These are phyloP conservation scores for Ophiodon elongatus DNA, from an alignment of 2,113 vertebrate genomes.

Conservation along the genomic window DNA sequence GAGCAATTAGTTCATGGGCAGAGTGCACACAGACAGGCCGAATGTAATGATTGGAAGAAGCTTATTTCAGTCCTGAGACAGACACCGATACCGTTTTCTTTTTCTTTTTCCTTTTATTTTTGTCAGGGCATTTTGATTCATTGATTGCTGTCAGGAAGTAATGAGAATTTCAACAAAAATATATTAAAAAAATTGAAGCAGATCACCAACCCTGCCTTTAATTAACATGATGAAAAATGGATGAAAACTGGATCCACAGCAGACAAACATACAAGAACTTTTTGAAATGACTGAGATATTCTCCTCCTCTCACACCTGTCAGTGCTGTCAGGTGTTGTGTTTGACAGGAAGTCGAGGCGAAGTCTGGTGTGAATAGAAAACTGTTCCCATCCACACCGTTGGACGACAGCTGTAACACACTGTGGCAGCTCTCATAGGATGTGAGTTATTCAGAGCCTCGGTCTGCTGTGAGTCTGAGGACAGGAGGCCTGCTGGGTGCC, in stretches of 20 bases:
- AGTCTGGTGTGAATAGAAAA: conserved; percentile 40
- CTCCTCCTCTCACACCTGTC: conserved; percentile 33
- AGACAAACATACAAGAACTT: conserved; percentile 1
- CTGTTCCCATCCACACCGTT: conserved; percentile 19
- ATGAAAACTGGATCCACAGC: not conserved
- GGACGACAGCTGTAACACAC: conserved; percentile 37
- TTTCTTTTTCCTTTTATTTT: not conserved
- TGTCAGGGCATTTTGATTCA: not conserved
- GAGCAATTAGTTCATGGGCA: too few relatives aligned
- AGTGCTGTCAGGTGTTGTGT: conserved; percentile 25
- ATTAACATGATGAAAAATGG: too few relatives aligned
- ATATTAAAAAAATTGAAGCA: too few relatives aligned
- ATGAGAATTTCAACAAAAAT: too few relatives aligned
- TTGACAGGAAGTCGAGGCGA: conserved; percentile 52
- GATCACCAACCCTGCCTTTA: too few relatives aligned
- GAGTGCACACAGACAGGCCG: too few relatives aligned
- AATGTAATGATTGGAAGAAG: not conserved
- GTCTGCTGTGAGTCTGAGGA: too few relatives aligned
- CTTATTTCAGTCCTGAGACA: too few relatives aligned
- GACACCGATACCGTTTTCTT: not conserved
- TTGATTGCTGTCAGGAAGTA: not conserved
- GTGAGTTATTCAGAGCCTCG: conserved; percentile 6
- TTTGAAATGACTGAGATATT: conserved; percentile 17
- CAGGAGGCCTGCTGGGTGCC: not conserved
- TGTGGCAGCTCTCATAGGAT: conserved; percentile 39